phyloP scores from a whole-genome alignment of 2,888 invertebrate genomes.

The Stenodera caucasica region DNA sequence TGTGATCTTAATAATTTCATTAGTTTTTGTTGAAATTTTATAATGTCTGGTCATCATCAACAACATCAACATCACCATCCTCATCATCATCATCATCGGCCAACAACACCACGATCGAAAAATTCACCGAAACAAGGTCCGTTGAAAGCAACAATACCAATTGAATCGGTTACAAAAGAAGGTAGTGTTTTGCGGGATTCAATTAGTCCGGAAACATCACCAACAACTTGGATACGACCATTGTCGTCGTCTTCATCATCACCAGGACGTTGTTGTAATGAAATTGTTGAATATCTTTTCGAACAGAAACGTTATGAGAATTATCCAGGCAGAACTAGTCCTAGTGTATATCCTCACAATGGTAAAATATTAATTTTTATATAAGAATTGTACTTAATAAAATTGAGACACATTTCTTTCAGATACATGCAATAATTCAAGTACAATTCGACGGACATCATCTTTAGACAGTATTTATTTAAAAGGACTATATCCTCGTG shows the following conservation, averaged over 20 bases:
- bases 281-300: conserved; percentile 51
- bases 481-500: conserved; percentile 77
- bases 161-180: conserved; percentile 71
- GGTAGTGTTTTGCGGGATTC: conserved; percentile 61
- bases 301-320: conserved; percentile 61
- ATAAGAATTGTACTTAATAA: too few relatives aligned
- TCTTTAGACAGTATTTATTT: conserved; percentile 79
- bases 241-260: not conserved
- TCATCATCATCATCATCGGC: conserved; percentile 6
- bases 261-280: not conserved
- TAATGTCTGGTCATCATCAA: conserved; percentile 4
- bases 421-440: conserved; percentile 55
- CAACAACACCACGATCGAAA: conserved; percentile 45
- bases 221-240: conserved; percentile 57
- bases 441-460: conserved; percentile 73
- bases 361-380: too few relatives aligned
- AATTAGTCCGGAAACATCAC: conserved; percentile 68
- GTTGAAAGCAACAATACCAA: conserved; percentile 76
- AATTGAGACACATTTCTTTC: conserved; percentile 67
- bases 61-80: conserved; percentile 5
- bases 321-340: conserved; percentile 71
- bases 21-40: not conserved
- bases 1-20: not conserved
- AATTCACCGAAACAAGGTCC: conserved; percentile 72
- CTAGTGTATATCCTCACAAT: conserved; percentile 63